Evolutionary conservation across 2,888 invertebrate genomes (phyloP).

Genomic region (Torymus aiolomorphi): DNA sequence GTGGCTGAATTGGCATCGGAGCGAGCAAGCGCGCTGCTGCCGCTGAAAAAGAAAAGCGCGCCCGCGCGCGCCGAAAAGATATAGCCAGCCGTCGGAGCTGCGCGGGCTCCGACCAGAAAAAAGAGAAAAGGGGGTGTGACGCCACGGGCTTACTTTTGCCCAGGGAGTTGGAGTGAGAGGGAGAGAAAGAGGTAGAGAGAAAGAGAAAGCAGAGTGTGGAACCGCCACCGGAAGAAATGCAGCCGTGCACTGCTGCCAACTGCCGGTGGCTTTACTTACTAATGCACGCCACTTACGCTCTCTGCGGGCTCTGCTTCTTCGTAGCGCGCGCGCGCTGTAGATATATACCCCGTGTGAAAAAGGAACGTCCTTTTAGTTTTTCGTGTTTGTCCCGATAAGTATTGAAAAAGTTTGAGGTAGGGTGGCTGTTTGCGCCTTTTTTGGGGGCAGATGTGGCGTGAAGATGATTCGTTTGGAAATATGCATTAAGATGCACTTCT

Average conservation of each 20-base stretch:
- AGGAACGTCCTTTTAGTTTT: slow-evolving; percentile 26
- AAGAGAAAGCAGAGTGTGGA: slow-evolving; percentile 10
- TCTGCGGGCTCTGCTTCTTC: slow-evolving; percentile 9
- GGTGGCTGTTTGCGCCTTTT: slow-evolving; percentile 1
- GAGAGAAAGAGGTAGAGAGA: slow-evolving; percentile 47
- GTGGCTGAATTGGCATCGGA: slow-evolving; percentile 66
- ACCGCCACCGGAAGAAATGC: slow-evolving; percentile 54
- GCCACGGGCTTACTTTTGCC: slow-evolving; percentile 16
- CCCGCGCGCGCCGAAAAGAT: slow-evolving; percentile 63
- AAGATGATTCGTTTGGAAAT: no score
- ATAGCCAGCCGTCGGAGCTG: slow-evolving; percentile 61
- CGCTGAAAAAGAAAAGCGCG: slow-evolving; percentile 65
- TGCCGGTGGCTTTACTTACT: slow-evolving; percentile 55
- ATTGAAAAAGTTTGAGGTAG: slow-evolving; percentile 31
- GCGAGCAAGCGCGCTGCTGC: slow-evolving; percentile 45
- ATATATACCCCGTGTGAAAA: neutral
- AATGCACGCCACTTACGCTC: slow-evolving; percentile 54
- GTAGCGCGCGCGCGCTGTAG: neutral
- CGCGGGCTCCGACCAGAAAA: slow-evolving; percentile 33
- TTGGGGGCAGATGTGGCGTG: neutral
- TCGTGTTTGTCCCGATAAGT: slow-evolving; percentile 15
- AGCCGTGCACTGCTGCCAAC: slow-evolving; percentile 58
- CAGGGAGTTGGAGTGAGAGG: slow-evolving; percentile 46
- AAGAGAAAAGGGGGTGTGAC: slow-evolving; percentile 52
- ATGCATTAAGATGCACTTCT: no score